Percentiles rank a stretch among this genome's conserved stretches.
phyloP scores from a whole-genome alignment of 2,113 vertebrate genomes.

The Hemichromis elongatus region DNA sequence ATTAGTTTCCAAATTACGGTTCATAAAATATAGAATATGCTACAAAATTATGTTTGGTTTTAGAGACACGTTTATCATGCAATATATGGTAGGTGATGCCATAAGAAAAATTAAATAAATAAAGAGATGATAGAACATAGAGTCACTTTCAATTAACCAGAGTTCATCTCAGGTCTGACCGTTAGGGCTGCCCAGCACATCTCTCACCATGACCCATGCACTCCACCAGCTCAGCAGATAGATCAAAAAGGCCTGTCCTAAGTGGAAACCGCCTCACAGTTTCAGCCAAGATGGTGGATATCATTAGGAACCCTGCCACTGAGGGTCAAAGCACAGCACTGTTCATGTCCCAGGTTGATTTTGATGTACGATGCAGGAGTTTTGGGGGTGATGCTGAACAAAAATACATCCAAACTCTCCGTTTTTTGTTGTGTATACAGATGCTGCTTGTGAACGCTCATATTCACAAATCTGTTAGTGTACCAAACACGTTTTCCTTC shows the following conservation, averaged over 20 bases:
- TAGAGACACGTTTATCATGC: neutral
- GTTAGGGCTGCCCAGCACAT: constrained; percentile 49
- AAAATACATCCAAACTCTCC: neutral
- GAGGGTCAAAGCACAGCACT: constrained; percentile 53
- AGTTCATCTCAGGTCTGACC: constrained; percentile 45
- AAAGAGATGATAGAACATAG: constrained; percentile 17
- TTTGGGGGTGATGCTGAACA: constrained; percentile 22
- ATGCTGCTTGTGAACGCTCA: neutral
- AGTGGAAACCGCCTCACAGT: constrained; percentile 40
- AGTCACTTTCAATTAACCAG: constrained; percentile 57
- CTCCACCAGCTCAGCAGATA: constrained; percentile 70
- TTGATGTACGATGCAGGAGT: constrained; percentile 57
- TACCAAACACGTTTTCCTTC: neutral
- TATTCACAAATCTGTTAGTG: neutral
- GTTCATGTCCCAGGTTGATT: constrained; percentile 38
- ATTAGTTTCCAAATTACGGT: neutral
- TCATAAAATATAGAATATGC: neutral
- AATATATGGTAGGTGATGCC: neutral
- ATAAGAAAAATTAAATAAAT: constrained; percentile 4
- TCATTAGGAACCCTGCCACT: constrained; percentile 58
- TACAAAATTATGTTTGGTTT: neutral
- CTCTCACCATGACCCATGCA: constrained; percentile 72
- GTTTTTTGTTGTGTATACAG: neutral
- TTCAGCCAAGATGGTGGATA: constrained; percentile 53
- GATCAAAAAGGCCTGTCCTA: constrained; percentile 63